Conservation (phyloP, 37 sponge, comb jelly and placozoan genomes). For the Halichondria panicea region DNA sequence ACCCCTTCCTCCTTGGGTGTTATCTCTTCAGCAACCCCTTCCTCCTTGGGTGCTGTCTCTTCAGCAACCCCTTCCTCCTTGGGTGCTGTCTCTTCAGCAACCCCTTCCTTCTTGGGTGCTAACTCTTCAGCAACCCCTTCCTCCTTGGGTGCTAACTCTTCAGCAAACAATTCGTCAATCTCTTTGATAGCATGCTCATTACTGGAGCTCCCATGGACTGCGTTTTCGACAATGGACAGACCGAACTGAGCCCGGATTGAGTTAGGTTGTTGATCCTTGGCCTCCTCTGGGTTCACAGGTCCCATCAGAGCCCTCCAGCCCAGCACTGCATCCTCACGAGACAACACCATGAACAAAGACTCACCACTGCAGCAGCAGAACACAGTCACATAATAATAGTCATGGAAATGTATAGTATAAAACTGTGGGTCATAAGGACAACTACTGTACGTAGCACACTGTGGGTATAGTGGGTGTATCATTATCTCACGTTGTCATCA, state of each 20-base stretch:
- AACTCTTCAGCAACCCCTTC: slow-evolving; percentile 24
- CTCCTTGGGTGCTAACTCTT: slow-evolving; percentile 40
- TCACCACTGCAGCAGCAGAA: slow-evolving; percentile 79
- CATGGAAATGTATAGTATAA: neutral
- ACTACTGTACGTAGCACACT: too few relatives aligned
- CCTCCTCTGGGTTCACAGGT: slow-evolving; percentile 83
- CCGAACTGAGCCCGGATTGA: slow-evolving; percentile 85
- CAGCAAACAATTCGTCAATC: slow-evolving; percentile 76
- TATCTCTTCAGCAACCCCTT: neutral
- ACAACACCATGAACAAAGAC: slow-evolving; percentile 93
- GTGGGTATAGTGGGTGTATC: neutral
- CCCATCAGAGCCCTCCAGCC: slow-evolving; percentile 95
- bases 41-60: neutral
- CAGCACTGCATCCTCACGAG: slow-evolving; percentile 80
- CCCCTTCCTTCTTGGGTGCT: slow-evolving; percentile 28
- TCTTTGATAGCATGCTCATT: slow-evolving; percentile 61
- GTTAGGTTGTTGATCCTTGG: slow-evolving; percentile 72
- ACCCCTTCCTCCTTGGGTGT: neutral
- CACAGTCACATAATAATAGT: neutral
- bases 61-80: neutral
- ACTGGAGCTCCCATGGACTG: slow-evolving; percentile 84
- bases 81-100: neutral
- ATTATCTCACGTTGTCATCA: slow-evolving; percentile 84
- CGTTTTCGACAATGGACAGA: slow-evolving; percentile 78
- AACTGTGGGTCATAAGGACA: neutral